Evolutionary conservation across 2,888 invertebrate species (phyloP).

Genomic region (Noctua fimbriata): DNA sequence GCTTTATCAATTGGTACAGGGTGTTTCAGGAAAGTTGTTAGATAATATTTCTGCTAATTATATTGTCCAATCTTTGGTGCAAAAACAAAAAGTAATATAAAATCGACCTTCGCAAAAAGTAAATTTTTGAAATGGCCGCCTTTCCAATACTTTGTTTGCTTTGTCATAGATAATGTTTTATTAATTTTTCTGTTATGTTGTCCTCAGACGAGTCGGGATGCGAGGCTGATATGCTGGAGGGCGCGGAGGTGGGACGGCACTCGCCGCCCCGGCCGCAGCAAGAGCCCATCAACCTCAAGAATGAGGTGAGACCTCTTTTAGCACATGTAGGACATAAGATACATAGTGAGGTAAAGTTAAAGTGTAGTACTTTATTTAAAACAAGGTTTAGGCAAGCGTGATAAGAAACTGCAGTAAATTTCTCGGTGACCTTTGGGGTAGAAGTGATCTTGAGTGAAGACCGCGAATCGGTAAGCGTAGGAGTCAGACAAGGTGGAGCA

Average conservation of each 20-base stretch:
- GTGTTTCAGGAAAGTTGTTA: not conserved
- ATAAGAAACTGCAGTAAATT: not conserved
- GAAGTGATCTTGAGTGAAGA: not conserved
- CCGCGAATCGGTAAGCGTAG: not conserved
- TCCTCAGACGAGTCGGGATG: conserved; percentile 94
- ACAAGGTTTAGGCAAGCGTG: not conserved
- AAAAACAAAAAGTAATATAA: not conserved
- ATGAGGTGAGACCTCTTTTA: conserved; percentile 82
- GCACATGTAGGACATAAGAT: conserved; percentile 26
- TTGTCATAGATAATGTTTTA: not conserved
- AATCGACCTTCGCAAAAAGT: not conserved
- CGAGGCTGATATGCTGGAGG: conserved; percentile 96
- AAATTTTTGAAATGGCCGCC: not conserved
- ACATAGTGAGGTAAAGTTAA: not conserved
- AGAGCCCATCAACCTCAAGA: conserved; percentile 90
- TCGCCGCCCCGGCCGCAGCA: conserved; percentile 90
- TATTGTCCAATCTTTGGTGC: not conserved
- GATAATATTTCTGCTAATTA: not conserved
- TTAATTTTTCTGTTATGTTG: conserved; percentile 39
- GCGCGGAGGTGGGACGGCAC: conserved; percentile 92
- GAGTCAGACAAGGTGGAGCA: no score
- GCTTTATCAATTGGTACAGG: not conserved
- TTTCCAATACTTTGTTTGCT: no score
- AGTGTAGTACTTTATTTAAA: not conserved
- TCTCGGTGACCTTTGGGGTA: not conserved